Evolutionary conservation across 2,113 vertebrate genomes (phyloP), one percentile per base, ranked within the genome.

Genomic region (Uria aalge): DNA sequence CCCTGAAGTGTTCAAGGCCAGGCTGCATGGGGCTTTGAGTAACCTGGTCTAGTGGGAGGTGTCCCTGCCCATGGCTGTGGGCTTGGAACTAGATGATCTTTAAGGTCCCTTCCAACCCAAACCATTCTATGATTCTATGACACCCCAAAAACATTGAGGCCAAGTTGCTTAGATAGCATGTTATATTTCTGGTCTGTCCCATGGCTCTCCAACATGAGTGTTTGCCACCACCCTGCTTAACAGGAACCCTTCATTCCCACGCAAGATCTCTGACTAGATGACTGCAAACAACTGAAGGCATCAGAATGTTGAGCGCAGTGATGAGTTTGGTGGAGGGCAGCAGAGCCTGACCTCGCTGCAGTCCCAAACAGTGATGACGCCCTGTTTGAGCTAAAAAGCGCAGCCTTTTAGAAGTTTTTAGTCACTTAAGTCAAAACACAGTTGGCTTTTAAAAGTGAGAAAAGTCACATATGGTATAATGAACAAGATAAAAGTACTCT

Each of bases 151-250:
- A 3, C 50, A 50, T 2, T 2, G 1, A 36, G 9, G 29, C 11
- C 1, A 2, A 29, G 48, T 0, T 55, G 30, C 19, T 62, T 27
- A 43, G 34, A 74, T 19, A 24, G 23, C 13, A 15, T 0, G 4
- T n/a, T 27, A 2, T 14, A n/a, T 27, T 62, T 41, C 7, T 16
- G 40, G 18, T 45, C 36, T 56, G 32, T 14, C 19, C 48, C 69
- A 63, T 0, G 0, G 47, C 56, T 40, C 52, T 47, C 74, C 27
- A 47, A n/a, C 3, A 17, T 0, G 1, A 50, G 29, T 0, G 3
- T 9, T 20, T 60, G 43, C 27, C 50, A 77, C 11, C 41, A 27
- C 8, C 23, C 47, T 48, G 29, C 12, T 60, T 4, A 62, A 60
- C 24, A 32, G 56, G 38, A 88, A 36, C 12, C 16, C 57, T 23